phyloP scores from a whole-genome alignment of 2,888 invertebrate genomes.

The Andrena hattorfiana region DNA sequence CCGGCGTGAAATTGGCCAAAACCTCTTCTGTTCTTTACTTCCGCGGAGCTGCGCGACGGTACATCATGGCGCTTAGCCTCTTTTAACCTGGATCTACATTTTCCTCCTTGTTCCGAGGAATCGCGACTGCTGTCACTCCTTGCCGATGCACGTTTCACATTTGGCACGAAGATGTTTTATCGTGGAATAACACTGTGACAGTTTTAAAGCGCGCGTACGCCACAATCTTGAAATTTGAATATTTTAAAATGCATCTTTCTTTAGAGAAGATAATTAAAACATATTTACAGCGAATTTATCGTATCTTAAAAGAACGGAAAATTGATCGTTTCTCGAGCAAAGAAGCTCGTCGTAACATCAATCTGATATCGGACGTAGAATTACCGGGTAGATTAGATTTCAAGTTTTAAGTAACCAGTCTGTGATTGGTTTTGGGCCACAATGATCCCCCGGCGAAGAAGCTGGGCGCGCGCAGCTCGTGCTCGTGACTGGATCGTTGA shows the following conservation, averaged over 20 bases:
- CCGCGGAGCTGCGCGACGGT: not conserved
- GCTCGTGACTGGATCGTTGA: constrained; percentile 51
- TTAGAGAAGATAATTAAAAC: too few relatives aligned
- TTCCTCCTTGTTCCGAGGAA: not conserved
- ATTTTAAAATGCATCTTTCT: too few relatives aligned
- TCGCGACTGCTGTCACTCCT: not conserved
- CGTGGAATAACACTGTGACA: too few relatives aligned
- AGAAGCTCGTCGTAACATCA: not conserved
- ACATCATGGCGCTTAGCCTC: constrained; percentile 21
- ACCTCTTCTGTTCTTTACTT: constrained; percentile 19
- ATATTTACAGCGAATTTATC: too few relatives aligned
- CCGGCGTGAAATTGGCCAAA: constrained; percentile 53
- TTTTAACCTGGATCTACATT: not conserved
- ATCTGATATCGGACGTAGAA: not conserved
- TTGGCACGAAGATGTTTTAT: too few relatives aligned
- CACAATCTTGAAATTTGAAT: too few relatives aligned
- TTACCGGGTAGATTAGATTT: constrained; percentile 2
- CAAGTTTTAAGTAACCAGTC: constrained; percentile 8
- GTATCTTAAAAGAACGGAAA: too few relatives aligned
- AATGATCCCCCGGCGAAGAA: constrained; percentile 56
- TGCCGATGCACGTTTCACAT: too few relatives aligned
- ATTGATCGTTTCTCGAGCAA: not conserved
- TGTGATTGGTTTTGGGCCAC: constrained; percentile 33
- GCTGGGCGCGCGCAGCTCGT: constrained; percentile 27
- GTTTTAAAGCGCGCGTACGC: too few relatives aligned